Evolutionary conservation across 2,797 vertebrate genomes (phyloP).

Genomic region (Lemur catta): DNA sequence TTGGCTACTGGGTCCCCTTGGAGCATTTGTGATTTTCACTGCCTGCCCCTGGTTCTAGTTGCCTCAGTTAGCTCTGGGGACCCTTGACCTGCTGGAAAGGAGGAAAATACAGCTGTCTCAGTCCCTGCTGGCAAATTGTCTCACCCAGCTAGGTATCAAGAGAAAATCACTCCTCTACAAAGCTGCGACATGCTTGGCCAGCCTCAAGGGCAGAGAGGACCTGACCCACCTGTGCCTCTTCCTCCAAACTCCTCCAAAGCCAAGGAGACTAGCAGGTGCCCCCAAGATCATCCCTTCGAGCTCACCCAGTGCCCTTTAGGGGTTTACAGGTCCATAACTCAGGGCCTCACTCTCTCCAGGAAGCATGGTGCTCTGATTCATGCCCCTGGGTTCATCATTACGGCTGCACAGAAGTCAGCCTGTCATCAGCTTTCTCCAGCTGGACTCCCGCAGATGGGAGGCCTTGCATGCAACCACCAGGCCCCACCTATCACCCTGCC

Average conservation of each 20-base stretch:
- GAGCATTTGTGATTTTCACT: neutral
- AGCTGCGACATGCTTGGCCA: neutral
- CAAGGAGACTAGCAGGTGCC: neutral
- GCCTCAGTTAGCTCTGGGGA: neutral
- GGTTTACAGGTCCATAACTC: neutral
- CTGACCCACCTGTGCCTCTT: neutral
- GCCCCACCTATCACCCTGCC: neutral
- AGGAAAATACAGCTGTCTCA: neutral
- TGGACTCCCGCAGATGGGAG: neutral
- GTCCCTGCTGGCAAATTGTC: neutral
- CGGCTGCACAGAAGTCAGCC: neutral
- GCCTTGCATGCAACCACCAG: neutral
- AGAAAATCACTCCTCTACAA: neutral
- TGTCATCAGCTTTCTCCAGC: neutral
- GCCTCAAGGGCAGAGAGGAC: neutral
- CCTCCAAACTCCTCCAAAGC: neutral
- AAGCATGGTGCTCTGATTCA: neutral
- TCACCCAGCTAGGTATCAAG: neutral
- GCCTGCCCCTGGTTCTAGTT: neutral
- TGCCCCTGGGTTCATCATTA: neutral
- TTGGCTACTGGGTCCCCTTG: neutral
- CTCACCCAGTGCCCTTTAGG: no score
- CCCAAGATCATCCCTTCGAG: neutral
- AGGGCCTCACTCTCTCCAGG: neutral
- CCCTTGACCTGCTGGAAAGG: neutral